Evolutionary conservation across 1,140 invertebrate species (phyloP).

Genomic region (Belonocnema kinseyi): DNA sequence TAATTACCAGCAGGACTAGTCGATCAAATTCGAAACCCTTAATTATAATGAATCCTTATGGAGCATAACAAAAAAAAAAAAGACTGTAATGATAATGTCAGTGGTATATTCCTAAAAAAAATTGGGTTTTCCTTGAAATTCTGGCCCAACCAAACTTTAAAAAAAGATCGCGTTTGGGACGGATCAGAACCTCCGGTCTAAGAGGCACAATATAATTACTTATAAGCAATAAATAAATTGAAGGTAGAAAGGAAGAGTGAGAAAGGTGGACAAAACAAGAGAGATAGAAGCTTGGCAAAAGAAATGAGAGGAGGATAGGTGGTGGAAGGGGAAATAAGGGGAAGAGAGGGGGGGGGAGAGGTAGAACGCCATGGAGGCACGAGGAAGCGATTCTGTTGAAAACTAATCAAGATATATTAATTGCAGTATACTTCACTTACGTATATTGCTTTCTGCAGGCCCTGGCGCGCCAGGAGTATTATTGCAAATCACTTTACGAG

Average conservation of each 20-base stretch:
- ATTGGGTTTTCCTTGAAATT: too few relatives aligned
- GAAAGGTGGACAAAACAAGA: not conserved
- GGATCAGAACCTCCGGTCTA: slow-evolving; percentile 38
- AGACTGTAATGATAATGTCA: not conserved
- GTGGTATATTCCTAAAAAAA: too few relatives aligned
- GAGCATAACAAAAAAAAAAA: not conserved
- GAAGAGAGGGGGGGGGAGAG: slow-evolving; percentile 7
- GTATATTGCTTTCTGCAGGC: slow-evolving; percentile 61
- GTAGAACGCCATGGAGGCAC: slow-evolving; percentile 45
- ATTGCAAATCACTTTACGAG: slow-evolving; percentile 67
- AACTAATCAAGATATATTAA: slow-evolving; percentile 72
- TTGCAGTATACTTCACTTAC: slow-evolving; percentile 68
- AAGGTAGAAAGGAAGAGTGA: slow-evolving; percentile 42
- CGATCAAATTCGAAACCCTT: slow-evolving; percentile 43
- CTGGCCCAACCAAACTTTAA: too few relatives aligned
- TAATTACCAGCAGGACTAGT: slow-evolving; percentile 29
- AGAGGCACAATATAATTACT: slow-evolving; percentile 59
- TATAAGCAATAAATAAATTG: slow-evolving; percentile 68
- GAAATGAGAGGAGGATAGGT: not conserved
- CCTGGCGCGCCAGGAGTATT: slow-evolving; percentile 59
- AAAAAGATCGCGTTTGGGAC: slow-evolving; percentile 18
- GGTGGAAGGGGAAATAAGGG: not conserved
- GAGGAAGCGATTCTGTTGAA: slow-evolving; percentile 63
- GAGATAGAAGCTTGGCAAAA: too few relatives aligned
- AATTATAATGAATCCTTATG: slow-evolving; percentile 35